Percentiles rank a stretch among this genome's conserved stretches.
Conservation (phyloP, 2,888 invertebrate genomes). For the Cepaea hortensis region DNA sequence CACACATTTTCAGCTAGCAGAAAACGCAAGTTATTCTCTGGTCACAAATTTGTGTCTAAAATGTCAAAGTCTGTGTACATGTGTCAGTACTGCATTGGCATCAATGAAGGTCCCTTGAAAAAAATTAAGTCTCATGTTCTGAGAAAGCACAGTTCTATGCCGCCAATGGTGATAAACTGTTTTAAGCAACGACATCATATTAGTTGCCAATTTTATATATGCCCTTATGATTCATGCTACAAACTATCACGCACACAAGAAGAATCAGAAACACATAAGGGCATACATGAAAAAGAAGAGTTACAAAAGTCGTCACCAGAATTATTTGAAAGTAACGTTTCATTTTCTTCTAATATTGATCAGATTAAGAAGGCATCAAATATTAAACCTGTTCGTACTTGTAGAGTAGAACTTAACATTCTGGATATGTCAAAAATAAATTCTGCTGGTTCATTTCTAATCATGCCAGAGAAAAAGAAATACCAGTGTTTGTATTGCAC, state of each 20-base stretch:
- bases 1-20: background rate
- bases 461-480: constrained; percentile 49
- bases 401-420: constrained; percentile 31
- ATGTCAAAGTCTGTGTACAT: constrained; percentile 25
- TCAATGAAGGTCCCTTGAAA: constrained; percentile 26
- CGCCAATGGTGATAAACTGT: constrained; percentile 26
- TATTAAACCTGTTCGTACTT: constrained; percentile 6
- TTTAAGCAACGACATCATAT: constrained; percentile 13
- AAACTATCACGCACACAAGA: constrained; percentile 43
- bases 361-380: background rate
- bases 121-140: constrained; percentile 39
- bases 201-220: constrained; percentile 31
- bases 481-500: constrained; percentile 51
- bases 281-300: constrained; percentile 54
- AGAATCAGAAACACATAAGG: constrained; percentile 54
- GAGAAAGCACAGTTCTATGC: constrained; percentile 20
- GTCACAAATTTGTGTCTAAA: background rate
- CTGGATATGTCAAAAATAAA: constrained; percentile 30
- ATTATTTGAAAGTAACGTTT: background rate
- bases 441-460: background rate
- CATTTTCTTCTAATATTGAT: background rate
- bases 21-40: background rate
- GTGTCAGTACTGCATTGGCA: constrained; percentile 38
- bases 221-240: constrained; percentile 20
- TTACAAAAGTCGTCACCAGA: background rate